These are phyloP conservation scores for Dendrolimus houi DNA, from an alignment of 2,888 invertebrate species.

Conservation along the genomic window DNA sequence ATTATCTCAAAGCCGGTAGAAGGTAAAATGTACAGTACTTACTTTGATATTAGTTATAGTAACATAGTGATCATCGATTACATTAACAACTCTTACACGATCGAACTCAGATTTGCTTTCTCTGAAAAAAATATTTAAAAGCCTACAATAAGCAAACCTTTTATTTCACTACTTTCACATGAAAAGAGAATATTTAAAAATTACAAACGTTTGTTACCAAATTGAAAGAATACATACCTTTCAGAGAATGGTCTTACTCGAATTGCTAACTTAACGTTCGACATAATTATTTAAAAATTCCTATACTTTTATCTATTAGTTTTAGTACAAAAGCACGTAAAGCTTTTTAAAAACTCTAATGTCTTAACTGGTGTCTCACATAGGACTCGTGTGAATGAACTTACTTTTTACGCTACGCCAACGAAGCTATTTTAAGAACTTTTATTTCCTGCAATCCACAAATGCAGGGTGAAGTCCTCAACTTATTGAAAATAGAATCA, in stretches of 20 bases:
- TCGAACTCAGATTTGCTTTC: slow-evolving; percentile 56
- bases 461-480: slow-evolving; percentile 12
- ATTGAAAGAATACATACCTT: slow-evolving; percentile 56
- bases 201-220: too few relatives aligned
- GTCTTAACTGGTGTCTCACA: not conserved
- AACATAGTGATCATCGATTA: slow-evolving; percentile 64
- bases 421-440: slow-evolving; percentile 36
- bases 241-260: slow-evolving; percentile 79
- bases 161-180: not conserved
- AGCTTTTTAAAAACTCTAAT: not conserved
- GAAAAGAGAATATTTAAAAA: not conserved
- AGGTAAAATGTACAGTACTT: slow-evolving; percentile 19
- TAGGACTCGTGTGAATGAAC: not conserved
- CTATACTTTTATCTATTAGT: not conserved
- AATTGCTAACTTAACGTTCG: slow-evolving; percentile 79
- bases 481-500: slow-evolving; percentile 10
- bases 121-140: slow-evolving; percentile 30
- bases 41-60: slow-evolving; percentile 79
- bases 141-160: not conserved
- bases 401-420: not conserved
- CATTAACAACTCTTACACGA: slow-evolving; percentile 50
- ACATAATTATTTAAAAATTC: slow-evolving; percentile 46
- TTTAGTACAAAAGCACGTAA: not conserved
- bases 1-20: too few relatives aligned
- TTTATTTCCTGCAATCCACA: slow-evolving; percentile 12